Base-by-base conservation (phyloP, 1,140 invertebrate genomes). In the Drosophila tani region DNA sequence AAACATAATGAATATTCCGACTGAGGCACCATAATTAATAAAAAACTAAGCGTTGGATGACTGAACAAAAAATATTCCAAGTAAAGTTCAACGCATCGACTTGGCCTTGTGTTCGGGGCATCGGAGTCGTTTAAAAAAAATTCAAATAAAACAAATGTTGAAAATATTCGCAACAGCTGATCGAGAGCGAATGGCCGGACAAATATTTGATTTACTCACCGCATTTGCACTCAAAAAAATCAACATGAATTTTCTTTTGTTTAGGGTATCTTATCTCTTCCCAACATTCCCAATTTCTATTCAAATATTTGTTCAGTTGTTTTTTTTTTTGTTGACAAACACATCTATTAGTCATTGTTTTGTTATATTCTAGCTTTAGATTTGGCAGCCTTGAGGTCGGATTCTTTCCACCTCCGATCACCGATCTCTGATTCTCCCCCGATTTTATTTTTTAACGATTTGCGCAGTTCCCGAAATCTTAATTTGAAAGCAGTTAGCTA, bases 1-100 rank as follows among this genome's bases (percentile, higher is more conserved):
- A 38, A 50, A 19, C 46, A 60, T 73, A 73, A 73, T 73, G 67
- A 73, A 59, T 51, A 60, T 73, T 43, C 46, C 53, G 38, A 35
- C 17, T 41, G 17, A 15, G 21, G 32, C 45, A 50, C 45, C 35
- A 68, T 73, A 73, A 73, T 73, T 60, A 73, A 60, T 71, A 73
- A 62, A 32, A 49, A 60, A 73, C 53, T 50, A 24, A 73, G 46
- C 68, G 53, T 51, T 60, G 53, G 69, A 73, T 73, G 71, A 75
- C 75, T 69, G 17, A 77, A 49, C 53, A 58, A 17, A 55, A 55
- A 58, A 68, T 57, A 59, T 68, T 59, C 29, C 59, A 60, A 77
- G 41, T 53, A 69, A 78, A 77, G 75, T 77, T 77, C 75, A 77
- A 77, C 75, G 75, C 49, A 60, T 77, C 4, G 65, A 47, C 56